phyloP scores from a whole-genome alignment of 2,113 vertebrate genomes.

The Actenoides lindsayi region DNA sequence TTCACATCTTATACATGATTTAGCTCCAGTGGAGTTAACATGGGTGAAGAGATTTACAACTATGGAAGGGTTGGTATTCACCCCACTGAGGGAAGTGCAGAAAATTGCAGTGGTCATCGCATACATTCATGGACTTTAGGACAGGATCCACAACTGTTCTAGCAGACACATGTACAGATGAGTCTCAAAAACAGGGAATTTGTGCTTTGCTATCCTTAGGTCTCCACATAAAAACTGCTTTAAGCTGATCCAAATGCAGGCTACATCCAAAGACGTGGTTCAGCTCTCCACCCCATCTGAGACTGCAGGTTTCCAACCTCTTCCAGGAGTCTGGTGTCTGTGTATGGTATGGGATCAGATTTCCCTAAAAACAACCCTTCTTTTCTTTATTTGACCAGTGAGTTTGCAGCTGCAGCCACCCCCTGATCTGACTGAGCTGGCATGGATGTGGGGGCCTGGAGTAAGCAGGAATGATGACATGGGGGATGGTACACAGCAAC shows the following conservation, averaged over 20 bases:
- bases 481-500: not conserved
- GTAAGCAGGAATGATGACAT: not conserved
- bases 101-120: not conserved
- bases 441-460: rapidly evolving
- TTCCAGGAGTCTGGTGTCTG: not conserved
- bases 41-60: not conserved
- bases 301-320: not conserved
- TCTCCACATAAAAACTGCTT: not conserved
- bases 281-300: not conserved
- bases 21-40: not conserved
- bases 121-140: not conserved
- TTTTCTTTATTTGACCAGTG: not conserved
- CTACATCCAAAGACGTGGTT: not conserved
- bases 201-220: not conserved
- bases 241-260: not conserved
- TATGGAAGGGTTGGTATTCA: not conserved
- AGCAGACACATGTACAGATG: not conserved
- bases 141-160: not conserved
- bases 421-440: rapidly evolving
- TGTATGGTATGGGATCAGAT: not conserved
- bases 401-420: not conserved
- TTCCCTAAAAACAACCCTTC: not conserved
- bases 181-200: not conserved
- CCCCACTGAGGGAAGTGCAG: not conserved
- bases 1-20: not conserved